Conservation (phyloP, 35 echinoderm and acorn worm species). For the Stichopus chloronotus region DNA sequence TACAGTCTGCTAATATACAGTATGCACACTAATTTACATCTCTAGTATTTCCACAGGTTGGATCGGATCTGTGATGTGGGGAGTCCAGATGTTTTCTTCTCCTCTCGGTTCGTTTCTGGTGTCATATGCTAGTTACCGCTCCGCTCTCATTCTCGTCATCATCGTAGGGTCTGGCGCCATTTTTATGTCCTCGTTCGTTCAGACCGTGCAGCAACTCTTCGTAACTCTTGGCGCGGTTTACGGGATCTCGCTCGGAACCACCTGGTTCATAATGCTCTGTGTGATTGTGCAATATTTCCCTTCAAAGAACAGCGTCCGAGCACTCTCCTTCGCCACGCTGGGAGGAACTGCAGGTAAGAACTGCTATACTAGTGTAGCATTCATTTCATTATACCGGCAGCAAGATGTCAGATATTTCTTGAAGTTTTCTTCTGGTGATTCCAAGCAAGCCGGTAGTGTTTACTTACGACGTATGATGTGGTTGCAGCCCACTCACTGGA, state of each 20-base stretch:
- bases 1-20: too few relatives aligned
- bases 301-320: conserved; percentile 24
- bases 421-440: background rate
- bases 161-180: conserved; percentile 7
- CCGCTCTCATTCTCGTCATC: conserved; percentile 35
- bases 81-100: conserved; percentile 49
- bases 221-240: conserved; percentile 17
- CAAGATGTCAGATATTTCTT: background rate
- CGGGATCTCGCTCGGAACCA: background rate
- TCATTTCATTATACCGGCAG: background rate
- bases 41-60: background rate
- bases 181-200: conserved; percentile 13
- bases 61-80: conserved; percentile 41
- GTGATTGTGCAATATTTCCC: conserved; percentile 43
- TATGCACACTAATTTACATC: background rate
- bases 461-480: too few relatives aligned
- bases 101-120: conserved; percentile 26
- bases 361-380: background rate
- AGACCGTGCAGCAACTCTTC: background rate
- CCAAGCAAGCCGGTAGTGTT: too few relatives aligned
- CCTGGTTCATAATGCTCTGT: conserved; percentile 35
- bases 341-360: conserved; percentile 22
- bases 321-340: background rate
- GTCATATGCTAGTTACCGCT: background rate
- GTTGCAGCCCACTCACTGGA: too few relatives aligned